Conservation (phyloP, 37 sponge, comb jelly and placozoan genomes). For the Aplysina aerophoba region DNA sequence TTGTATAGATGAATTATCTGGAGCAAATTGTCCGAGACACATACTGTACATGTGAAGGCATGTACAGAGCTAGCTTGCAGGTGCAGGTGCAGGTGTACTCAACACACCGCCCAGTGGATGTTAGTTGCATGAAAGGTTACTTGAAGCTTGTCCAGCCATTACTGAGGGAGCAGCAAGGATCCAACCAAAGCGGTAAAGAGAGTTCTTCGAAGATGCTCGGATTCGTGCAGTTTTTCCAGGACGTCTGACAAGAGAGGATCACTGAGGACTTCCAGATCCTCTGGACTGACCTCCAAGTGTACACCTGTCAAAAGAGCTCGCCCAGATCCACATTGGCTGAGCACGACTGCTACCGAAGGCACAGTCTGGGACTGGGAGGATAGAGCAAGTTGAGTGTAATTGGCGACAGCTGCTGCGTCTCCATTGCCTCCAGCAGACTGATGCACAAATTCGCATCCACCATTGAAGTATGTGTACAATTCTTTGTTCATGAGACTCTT, state of each 20-base stretch:
- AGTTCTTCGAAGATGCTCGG: background rate
- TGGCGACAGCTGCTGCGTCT: background rate
- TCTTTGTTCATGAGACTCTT: background rate
- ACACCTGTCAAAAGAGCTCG: slow-evolving; percentile 74
- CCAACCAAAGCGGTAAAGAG: background rate
- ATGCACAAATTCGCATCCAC: slow-evolving; percentile 64
- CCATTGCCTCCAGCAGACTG: background rate
- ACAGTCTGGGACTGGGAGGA: background rate
- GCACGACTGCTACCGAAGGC: slow-evolving; percentile 48
- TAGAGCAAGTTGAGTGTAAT: background rate
- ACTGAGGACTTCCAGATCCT: background rate
- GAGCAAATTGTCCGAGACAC: too few relatives aligned
- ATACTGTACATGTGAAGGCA: too few relatives aligned
- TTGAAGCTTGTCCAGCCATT: too few relatives aligned
- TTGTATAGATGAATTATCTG: too few relatives aligned
- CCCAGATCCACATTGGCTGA: slow-evolving; percentile 44
- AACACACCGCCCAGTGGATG: too few relatives aligned
- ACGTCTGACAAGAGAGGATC: background rate
- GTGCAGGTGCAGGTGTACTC: too few relatives aligned
- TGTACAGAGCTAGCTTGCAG: too few relatives aligned
- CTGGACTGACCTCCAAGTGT: slow-evolving; percentile 66
- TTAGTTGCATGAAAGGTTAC: too few relatives aligned
- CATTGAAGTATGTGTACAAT: slow-evolving; percentile 72
- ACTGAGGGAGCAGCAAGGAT: background rate
- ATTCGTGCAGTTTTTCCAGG: background rate